Evolutionary conservation across 2,888 invertebrate genomes (phyloP).

Genomic region (Mellilla xanthometata): DNA sequence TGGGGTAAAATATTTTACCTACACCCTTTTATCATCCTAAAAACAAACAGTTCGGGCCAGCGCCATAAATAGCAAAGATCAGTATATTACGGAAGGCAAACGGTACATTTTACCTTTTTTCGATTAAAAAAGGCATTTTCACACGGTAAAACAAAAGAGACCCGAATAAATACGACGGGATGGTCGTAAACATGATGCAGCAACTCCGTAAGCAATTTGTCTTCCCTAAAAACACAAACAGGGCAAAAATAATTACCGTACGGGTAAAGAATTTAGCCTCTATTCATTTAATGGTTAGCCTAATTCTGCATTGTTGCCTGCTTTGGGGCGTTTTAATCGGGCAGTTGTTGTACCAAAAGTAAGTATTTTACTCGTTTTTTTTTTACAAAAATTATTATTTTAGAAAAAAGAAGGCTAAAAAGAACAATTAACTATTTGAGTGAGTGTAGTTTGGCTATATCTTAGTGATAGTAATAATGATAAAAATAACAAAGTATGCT

Average conservation of each 20-base stretch:
- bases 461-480: too few relatives aligned
- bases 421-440: too few relatives aligned
- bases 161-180: slow-evolving; percentile 39
- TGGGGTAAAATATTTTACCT: slow-evolving; percentile 15
- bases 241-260: slow-evolving; percentile 33
- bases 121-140: slow-evolving; percentile 23
- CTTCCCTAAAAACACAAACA: slow-evolving; percentile 37
- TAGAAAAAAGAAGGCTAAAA: too few relatives aligned
- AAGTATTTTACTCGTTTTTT: too few relatives aligned
- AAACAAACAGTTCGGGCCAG: slow-evolving; percentile 19
- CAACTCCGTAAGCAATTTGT: slow-evolving; percentile 40
- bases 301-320: neutral
- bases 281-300: slow-evolving; percentile 20
- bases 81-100: slow-evolving; percentile 21
- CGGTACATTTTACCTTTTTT: slow-evolving; percentile 22
- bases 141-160: slow-evolving; percentile 33
- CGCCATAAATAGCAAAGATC: slow-evolving; percentile 24
- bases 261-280: slow-evolving; percentile 32
- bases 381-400: too few relatives aligned
- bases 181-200: slow-evolving; percentile 38
- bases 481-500: too few relatives aligned
- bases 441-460: too few relatives aligned
- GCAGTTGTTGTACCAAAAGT: too few relatives aligned
- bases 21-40: slow-evolving; percentile 18
- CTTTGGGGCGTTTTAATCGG: too few relatives aligned